These are phyloP conservation scores for Tenthredo notha DNA, from an alignment of 2,888 invertebrate genomes.

Conservation along the genomic window DNA sequence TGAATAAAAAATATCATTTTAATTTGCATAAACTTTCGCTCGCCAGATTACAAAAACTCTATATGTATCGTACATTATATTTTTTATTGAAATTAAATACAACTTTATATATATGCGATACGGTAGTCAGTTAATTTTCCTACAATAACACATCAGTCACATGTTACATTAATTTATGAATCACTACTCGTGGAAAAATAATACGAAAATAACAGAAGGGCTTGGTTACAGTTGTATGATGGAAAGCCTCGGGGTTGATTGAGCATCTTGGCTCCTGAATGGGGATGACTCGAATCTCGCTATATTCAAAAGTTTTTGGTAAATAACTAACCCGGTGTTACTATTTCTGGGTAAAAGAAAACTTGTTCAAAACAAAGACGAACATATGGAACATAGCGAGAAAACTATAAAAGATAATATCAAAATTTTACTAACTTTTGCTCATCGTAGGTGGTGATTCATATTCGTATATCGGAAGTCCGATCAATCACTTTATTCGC, in stretches of 20 bases:
- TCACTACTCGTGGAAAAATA: neutral
- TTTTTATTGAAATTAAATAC: neutral
- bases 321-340: conserved; percentile 5
- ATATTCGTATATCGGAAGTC: neutral
- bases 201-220: conserved; percentile 1
- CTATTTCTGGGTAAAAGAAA: neutral
- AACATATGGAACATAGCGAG: neutral
- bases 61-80: neutral
- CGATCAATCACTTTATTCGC: neutral
- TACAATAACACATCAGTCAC: neutral
- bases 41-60: neutral
- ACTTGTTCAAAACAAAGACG: neutral
- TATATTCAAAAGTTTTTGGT: conserved; percentile 7
- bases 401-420: conserved; percentile 10
- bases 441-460: neutral
- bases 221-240: neutral
- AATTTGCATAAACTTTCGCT: neutral
- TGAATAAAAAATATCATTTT: neutral
- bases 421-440: neutral
- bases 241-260: neutral
- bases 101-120: neutral
- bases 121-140: neutral
- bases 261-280: neutral
- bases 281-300: neutral
- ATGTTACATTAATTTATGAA: neutral